Percentiles rank a stretch among this genome's conserved stretches.
These are phyloP conservation scores for Aplocera efformata DNA, from an alignment of 2,888 invertebrate species.

Conservation along the genomic window DNA sequence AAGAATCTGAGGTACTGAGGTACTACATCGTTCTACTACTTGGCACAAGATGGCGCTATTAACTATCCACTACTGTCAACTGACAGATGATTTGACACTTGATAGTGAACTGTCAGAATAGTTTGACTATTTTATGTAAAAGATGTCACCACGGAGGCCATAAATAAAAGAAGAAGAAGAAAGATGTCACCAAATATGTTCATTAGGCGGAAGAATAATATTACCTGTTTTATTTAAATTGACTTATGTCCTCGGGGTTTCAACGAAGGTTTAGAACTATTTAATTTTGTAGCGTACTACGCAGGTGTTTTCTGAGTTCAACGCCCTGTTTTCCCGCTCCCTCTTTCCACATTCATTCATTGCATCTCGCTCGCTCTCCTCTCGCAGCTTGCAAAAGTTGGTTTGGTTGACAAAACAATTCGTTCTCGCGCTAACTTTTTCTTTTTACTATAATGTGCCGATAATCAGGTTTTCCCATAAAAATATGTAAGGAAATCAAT, in stretches of 20 bases:
- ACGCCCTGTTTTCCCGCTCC: conserved; percentile 11
- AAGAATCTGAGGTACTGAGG: no score
- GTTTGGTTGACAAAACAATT: conserved; percentile 18
- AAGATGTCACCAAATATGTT: conserved; percentile 30
- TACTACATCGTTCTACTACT: no score
- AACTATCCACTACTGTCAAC: no score
- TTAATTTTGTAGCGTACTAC: conserved; percentile 26
- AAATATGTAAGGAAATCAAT: conserved; percentile 7
- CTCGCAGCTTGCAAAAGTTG: conserved; percentile 5
- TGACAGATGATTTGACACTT: no score
- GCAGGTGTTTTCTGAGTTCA: conserved; percentile 40
- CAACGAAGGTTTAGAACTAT: not conserved
- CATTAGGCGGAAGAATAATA: not conserved
- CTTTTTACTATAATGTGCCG: conserved; percentile 6
- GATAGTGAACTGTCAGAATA: no score
- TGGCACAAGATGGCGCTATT: no score
- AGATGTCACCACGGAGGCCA: no score
- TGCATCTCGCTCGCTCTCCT: no score
- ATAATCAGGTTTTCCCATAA: not conserved
- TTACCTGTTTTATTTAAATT: conserved; percentile 9
- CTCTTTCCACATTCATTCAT: no score
- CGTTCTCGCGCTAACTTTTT: conserved; percentile 1
- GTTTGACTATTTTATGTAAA: no score
- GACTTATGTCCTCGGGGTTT: not conserved
- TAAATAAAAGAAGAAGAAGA: no score